A percentile compares a stretch with the other conserved stretches of the same genome.
phyloP scores from a whole-genome alignment of 2,113 vertebrate species.

The Phrynosoma blainvillii region DNA sequence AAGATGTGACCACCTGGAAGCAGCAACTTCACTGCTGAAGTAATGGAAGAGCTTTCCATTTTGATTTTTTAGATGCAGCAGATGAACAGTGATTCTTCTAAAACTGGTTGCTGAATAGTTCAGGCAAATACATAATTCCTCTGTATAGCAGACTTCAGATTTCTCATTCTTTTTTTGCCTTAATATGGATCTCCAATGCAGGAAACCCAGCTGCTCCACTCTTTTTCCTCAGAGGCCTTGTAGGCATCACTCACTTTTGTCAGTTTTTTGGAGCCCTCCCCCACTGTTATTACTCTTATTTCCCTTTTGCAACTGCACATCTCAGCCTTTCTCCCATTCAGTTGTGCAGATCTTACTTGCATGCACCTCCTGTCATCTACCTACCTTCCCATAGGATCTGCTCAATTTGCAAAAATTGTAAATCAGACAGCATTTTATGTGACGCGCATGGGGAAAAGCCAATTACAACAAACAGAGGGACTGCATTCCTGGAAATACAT shows the following conservation, averaged over 20 bases:
- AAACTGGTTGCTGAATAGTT: background rate
- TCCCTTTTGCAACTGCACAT: background rate
- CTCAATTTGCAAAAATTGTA: background rate
- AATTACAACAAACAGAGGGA: slow-evolving; percentile 3
- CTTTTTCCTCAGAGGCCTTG: background rate
- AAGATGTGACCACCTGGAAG: background rate
- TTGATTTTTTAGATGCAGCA: background rate
- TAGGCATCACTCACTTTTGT: background rate
- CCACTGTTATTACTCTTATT: background rate
- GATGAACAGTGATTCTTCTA: background rate
- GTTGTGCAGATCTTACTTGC: background rate
- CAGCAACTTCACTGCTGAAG: background rate
- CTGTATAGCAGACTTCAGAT: background rate
- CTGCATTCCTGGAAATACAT: slow-evolving; percentile 26
- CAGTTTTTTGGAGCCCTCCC: background rate
- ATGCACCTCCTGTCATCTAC: background rate
- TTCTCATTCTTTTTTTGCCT: background rate
- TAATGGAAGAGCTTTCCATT: background rate
- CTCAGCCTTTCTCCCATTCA: background rate
- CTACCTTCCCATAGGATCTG: background rate
- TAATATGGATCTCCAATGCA: background rate
- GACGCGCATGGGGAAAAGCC: slow-evolving; percentile 18
- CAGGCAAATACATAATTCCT: background rate
- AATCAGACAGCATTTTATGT: background rate
- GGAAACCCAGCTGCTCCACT: background rate